These are phyloP conservation scores for Euphydryas editha DNA, from an alignment of 2,888 invertebrate genomes.

Conservation along the genomic window DNA sequence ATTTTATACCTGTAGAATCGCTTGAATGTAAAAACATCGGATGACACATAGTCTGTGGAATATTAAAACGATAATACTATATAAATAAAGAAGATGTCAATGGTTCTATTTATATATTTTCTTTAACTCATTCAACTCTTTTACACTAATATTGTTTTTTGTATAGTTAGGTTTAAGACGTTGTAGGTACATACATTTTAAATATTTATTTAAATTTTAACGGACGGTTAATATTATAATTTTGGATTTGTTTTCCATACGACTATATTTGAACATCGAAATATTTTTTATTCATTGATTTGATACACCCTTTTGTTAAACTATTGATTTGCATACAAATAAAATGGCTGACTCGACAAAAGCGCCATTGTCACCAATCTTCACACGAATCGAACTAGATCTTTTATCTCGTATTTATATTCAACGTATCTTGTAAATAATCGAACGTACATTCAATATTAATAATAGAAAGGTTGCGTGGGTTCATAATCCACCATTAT, in stretches of 20 bases:
- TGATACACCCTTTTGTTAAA: constrained; percentile 62
- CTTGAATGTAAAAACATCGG: too few species aligned
- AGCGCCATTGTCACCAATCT: constrained; percentile 74
- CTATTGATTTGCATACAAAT: constrained; percentile 78
- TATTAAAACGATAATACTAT: too few species aligned
- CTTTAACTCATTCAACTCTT: too few species aligned
- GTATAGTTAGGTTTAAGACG: background rate
- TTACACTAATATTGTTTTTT: background rate
- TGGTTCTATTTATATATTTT: too few species aligned
- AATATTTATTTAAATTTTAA: background rate
- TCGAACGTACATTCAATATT: constrained; percentile 79
- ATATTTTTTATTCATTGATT: constrained; percentile 48
- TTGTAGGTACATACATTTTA: background rate
- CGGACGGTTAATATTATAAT: background rate
- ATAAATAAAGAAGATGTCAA: too few species aligned
- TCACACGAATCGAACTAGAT: constrained; percentile 70
- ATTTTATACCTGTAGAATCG: too few species aligned
- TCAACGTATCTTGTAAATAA: constrained; percentile 79
- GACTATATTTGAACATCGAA: background rate
- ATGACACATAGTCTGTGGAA: too few species aligned
- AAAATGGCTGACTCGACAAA: constrained; percentile 79
- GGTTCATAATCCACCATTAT: constrained; percentile 53
- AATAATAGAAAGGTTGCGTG: constrained; percentile 78
- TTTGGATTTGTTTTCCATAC: background rate
- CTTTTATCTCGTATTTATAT: constrained; percentile 79